Conservation (phyloP, 2,888 invertebrate species). For the Amblyjoppa proteus region DNA sequence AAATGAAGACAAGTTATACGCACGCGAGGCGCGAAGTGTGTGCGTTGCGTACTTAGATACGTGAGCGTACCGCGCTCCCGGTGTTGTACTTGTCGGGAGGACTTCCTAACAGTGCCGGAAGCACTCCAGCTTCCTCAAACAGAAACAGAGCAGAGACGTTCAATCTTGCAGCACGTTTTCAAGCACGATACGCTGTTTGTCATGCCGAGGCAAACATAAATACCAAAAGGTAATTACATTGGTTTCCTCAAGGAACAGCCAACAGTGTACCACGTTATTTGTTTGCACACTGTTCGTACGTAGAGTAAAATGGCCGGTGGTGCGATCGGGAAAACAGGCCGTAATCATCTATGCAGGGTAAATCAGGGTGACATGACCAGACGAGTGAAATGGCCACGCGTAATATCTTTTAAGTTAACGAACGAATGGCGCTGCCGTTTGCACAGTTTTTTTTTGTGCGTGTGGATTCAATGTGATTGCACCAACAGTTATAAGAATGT, state of each 20-base stretch:
- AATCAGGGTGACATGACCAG: too few species aligned
- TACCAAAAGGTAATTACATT: neutral
- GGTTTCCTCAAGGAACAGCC: neutral
- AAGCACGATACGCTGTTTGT: neutral
- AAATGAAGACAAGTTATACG: slow-evolving; percentile 60
- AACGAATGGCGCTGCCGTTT: too few species aligned
- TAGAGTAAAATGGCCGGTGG: too few species aligned
- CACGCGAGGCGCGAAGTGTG: slow-evolving; percentile 26
- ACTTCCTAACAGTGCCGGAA: neutral
- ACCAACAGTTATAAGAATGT: too few species aligned
- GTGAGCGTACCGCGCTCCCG: neutral
- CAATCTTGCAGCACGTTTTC: neutral
- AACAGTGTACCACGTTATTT: too few species aligned
- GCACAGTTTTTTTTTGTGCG: too few species aligned
- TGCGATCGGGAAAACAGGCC: too few species aligned
- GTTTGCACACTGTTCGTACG: too few species aligned
- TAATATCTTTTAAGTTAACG: too few species aligned
- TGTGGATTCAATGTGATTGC: too few species aligned
- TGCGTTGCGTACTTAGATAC: slow-evolving; percentile 32
- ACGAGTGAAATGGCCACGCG: too few species aligned
- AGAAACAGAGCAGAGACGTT: neutral
- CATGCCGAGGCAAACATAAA: neutral
- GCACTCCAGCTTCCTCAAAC: slow-evolving; percentile 25
- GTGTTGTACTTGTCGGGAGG: slow-evolving; percentile 7
- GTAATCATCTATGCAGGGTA: too few species aligned